Evolutionary conservation across 2,113 vertebrate genomes (phyloP).

Genomic region (Cynopterus brachyotis): DNA sequence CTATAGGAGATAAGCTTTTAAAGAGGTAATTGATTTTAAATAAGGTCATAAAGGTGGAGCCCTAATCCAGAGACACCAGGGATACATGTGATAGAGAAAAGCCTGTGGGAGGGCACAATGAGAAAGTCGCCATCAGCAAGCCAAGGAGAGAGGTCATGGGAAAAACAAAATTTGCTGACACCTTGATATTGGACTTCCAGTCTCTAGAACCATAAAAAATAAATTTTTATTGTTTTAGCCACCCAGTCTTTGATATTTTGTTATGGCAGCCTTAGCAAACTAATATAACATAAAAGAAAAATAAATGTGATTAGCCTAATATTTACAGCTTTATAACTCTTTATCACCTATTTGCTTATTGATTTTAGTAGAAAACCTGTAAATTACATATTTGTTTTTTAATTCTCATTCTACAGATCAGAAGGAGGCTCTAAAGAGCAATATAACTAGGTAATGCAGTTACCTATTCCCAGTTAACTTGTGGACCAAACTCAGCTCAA

Average conservation of each 20-base stretch:
- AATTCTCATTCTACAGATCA: neutral
- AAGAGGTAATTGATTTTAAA: neutral
- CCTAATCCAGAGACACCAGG: neutral
- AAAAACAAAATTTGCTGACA: neutral
- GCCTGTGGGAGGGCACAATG: accelerated
- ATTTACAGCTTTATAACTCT: neutral
- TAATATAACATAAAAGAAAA: neutral
- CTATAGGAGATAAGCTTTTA: neutral
- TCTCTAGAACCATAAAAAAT: neutral
- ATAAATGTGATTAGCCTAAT: neutral
- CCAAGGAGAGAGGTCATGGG: neutral
- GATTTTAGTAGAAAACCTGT: neutral
- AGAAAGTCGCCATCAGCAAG: neutral
- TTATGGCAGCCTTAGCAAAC: neutral
- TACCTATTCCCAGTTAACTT: neutral
- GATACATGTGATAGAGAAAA: neutral
- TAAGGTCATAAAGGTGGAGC: neutral
- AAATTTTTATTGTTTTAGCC: neutral
- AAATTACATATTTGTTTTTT: neutral
- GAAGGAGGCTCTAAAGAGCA: neutral
- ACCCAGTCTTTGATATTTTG: neutral
- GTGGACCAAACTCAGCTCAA: neutral
- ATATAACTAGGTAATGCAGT: neutral
- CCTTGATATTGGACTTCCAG: neutral
- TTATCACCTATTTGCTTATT: neutral